Evolutionary conservation across 1,140 invertebrate genomes (phyloP).

Genomic region (Lasioglossum albipes): DNA sequence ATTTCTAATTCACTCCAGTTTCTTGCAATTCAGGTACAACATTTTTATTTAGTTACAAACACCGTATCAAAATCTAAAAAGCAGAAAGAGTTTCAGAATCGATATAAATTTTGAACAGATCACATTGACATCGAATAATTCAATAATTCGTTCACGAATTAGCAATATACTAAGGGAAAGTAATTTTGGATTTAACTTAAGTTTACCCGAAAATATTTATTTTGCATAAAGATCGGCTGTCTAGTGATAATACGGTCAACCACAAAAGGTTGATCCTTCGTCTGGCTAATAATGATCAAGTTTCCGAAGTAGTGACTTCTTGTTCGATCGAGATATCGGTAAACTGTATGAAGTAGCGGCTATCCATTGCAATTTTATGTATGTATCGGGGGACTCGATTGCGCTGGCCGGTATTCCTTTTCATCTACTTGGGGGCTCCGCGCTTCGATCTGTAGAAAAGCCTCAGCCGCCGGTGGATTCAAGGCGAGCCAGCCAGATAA

Average conservation of each 20-base stretch:
- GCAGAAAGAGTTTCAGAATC: no score
- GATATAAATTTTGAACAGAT: no score
- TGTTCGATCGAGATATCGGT: not conserved
- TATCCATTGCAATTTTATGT: slow-evolving; percentile 25
- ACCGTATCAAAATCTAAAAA: no score
- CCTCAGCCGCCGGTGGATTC: not conserved
- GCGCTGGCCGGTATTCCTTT: slow-evolving; percentile 14
- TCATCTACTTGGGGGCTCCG: not conserved
- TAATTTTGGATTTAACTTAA: no score
- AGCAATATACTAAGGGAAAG: no score
- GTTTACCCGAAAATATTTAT: no score
- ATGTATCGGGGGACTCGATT: slow-evolving; percentile 15
- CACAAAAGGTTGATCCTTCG: not conserved
- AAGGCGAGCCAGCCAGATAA: slow-evolving; percentile 23
- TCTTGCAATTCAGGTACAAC: no score
- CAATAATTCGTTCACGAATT: no score
- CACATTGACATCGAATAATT: no score
- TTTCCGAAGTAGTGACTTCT: not conserved
- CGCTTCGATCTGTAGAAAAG: slow-evolving; percentile 13
- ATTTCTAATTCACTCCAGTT: no score
- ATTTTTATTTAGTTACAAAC: no score
- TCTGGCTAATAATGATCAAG: not conserved
- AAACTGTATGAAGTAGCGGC: not conserved
- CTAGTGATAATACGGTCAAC: not conserved
- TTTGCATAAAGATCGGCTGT: no score